Conservation (phyloP, 1,140 invertebrate species). For the Drosophila paulistorum region DNA sequence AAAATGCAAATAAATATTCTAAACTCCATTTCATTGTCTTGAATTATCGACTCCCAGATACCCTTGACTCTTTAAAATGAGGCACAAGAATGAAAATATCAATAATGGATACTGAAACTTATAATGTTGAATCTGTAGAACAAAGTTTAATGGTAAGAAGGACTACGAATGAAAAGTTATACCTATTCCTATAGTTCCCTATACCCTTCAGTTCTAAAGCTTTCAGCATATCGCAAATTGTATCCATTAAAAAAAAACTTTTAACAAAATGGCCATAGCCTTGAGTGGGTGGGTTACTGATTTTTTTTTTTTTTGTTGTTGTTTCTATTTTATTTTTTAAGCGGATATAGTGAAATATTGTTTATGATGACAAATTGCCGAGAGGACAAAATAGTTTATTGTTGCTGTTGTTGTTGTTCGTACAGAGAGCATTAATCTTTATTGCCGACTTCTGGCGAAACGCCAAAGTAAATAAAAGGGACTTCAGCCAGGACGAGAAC, state of each 20-base stretch:
- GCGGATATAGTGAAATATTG: conserved; percentile 58
- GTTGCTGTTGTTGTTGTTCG: conserved; percentile 7
- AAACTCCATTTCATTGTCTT: neutral
- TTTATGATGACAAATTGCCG: conserved; percentile 58
- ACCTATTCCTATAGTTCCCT: no score
- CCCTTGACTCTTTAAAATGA: neutral
- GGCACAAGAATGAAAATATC: conserved; percentile 6
- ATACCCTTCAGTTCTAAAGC: neutral
- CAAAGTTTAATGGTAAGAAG: no score
- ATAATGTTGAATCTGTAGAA: neutral
- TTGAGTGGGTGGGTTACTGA: conserved; percentile 1
- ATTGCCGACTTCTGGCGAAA: conserved; percentile 31
- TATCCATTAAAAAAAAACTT: conserved; percentile 7
- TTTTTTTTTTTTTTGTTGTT: neutral
- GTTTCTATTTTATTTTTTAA: neutral
- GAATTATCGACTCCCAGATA: neutral
- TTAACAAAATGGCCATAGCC: conserved; percentile 23
- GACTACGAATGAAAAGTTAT: no score
- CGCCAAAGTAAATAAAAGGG: conserved; percentile 11
- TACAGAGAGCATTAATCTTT: conserved; percentile 47
- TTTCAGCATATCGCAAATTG: neutral
- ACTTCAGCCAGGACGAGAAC: neutral
- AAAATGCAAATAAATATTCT: neutral
- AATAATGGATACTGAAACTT: no score
- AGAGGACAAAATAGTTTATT: conserved; percentile 14